Evolutionary conservation across 1,140 invertebrate genomes (phyloP), one percentile per base, ranked within the genome.

Genomic region (Amphibalanus amphitrite): DNA sequence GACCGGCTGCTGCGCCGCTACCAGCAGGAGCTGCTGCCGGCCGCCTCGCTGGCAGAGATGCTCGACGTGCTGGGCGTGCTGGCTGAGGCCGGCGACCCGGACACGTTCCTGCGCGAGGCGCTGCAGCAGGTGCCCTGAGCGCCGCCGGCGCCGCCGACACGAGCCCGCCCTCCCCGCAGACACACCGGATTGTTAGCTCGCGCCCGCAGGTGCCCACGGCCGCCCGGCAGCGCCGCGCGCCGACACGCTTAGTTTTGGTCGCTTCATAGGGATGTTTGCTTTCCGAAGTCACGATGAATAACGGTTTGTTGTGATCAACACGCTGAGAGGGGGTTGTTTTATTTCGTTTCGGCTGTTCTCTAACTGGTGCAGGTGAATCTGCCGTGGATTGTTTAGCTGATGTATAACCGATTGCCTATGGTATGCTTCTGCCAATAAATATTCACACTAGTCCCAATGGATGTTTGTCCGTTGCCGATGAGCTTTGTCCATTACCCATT

Each of bases 1-100:
- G 92, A 95, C 79, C 86, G 86, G 72, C 84, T 94, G 67, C 85
- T 98, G 69, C 82, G 85, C 23, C 84, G 85, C 4, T 92, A 95
- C 76, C 89, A 92, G 74, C 90, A 95, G 75, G 93, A 97, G 80
- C 84, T 95, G 74, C 82, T 97, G 75, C 90, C 92, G 15, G 73
- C 73, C 3, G 26, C 33, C 33, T 72, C 71, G 26, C 65, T 67
- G 28, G 10, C 8, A 3, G 26, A 67, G 28, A 26, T 67, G 65
- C n/a, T 67, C 17, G 28, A 67, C 65, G 65, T 67, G n/a, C 65
- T 67, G 26, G 28, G 28, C 28, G 65, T 67, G 65, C 65, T 67
- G 65, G 47, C 47, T 1, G 47, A 59, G 47, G 20, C 47, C 13
- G 47, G 47, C 47, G 47, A 59, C 10, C 47, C 47, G 47, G 47